Evolutionary conservation across 2,797 vertebrate genomes (phyloP).

Genomic region (Trachops cirrhosus): DNA sequence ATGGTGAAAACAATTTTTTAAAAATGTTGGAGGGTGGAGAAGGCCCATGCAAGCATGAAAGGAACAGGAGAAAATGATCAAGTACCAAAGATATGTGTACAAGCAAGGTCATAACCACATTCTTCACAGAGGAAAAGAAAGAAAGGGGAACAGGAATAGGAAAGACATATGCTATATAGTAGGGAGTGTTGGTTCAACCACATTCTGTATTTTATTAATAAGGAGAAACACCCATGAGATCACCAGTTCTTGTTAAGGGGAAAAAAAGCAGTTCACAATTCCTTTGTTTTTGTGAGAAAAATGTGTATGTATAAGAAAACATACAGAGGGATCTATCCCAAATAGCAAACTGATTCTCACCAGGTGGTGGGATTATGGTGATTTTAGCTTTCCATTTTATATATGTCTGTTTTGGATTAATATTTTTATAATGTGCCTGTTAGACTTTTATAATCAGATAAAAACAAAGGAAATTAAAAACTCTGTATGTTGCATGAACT

Average conservation of each 20-base stretch:
- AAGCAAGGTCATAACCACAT: not conserved
- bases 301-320: not conserved
- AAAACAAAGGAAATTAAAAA: not conserved
- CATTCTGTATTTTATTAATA: not conserved
- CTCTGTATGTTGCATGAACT: not conserved
- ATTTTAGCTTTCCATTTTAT: not conserved
- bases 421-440: not conserved
- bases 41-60: not conserved
- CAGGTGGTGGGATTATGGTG: not conserved
- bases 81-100: not conserved
- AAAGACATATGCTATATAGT: not conserved
- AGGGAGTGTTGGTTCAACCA: not conserved
- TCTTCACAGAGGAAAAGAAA: not conserved
- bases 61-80: not conserved
- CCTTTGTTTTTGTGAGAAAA: not conserved
- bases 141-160: not conserved
- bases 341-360: not conserved
- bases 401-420: not conserved
- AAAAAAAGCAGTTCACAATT: not conserved
- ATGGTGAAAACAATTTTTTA: not conserved
- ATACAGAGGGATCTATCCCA: not conserved
- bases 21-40: not conserved
- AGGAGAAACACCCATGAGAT: not conserved
- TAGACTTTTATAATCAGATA: constrained; percentile 21
- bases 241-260: not conserved